Evolutionary conservation across 30 jellyfish, hydroid and myxozoan genomes (phyloP).

Genomic region (Catostylus mosaicus): DNA sequence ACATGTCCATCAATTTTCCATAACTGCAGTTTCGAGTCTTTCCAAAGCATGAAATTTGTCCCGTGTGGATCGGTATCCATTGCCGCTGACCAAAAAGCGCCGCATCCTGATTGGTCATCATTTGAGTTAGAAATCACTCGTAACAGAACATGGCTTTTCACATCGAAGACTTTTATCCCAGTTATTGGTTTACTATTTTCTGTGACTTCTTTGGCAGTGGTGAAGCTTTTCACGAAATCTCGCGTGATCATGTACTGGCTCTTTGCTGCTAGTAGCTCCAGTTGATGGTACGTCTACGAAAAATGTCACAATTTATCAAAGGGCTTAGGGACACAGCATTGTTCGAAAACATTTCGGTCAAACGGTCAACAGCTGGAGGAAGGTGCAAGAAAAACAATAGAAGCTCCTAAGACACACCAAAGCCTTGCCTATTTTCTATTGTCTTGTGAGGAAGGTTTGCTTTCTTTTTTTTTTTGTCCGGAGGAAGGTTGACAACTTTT

Average conservation of each 20-base stretch:
- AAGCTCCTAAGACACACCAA: too few species aligned
- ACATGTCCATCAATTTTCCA: conserved; percentile 24
- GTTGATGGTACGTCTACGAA: conserved; percentile 14
- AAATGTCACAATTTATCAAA: too few species aligned
- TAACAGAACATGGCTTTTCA: conserved; percentile 2
- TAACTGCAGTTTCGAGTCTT: conserved; percentile 4
- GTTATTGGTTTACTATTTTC: background rate
- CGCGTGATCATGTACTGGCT: conserved; percentile 36
- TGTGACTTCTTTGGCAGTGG: conserved; percentile 24
- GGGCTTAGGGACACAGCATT: too few species aligned
- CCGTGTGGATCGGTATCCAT: conserved; percentile 40
- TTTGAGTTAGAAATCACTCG: background rate
- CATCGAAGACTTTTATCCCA: conserved; percentile 34
- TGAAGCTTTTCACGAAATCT: background rate
- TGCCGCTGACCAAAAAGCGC: conserved; percentile 25
- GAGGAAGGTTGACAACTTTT: too few species aligned
- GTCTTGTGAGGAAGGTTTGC: too few species aligned
- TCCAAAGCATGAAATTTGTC: conserved; percentile 34
- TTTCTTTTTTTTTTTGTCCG: too few species aligned
- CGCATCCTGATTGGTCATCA: background rate
- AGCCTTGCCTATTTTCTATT: too few species aligned
- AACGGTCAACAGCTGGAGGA: too few species aligned
- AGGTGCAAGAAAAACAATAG: too few species aligned
- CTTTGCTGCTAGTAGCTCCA: conserved; percentile 48
- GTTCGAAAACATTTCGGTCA: too few species aligned